These are phyloP conservation scores for Lerista edwardsae DNA, from an alignment of 2,797 vertebrate genomes.

Conservation along the genomic window DNA sequence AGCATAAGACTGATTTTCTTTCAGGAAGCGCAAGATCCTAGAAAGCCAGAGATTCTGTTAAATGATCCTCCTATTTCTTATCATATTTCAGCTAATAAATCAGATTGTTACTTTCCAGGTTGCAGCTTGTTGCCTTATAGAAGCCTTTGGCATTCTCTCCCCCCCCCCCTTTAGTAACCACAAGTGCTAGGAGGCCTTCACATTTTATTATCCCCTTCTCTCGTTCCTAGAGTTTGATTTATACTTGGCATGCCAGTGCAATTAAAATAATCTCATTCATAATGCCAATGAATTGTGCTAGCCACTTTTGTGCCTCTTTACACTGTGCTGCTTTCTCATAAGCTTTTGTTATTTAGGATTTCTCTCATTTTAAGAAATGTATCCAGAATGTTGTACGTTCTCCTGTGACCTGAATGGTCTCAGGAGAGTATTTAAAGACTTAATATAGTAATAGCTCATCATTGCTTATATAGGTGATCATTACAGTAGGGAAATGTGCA, in stretches of 20 bases:
- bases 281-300: background rate
- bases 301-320: background rate
- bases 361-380: background rate
- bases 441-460: background rate
- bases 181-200: background rate
- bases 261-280: background rate
- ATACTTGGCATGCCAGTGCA: background rate
- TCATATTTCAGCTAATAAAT: background rate
- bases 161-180: background rate
- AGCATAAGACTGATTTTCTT: too few species aligned
- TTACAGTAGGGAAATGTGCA: background rate
- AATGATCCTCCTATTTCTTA: background rate
- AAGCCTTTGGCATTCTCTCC: background rate
- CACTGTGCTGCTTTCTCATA: background rate
- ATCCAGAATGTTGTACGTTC: background rate
- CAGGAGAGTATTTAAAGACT: constrained; percentile 18
- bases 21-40: too few species aligned
- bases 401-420: background rate
- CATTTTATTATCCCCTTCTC: background rate
- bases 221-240: background rate
- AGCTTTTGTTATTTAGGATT: background rate
- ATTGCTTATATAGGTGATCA: background rate
- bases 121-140: background rate
- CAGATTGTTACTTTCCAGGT: background rate
- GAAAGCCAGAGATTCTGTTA: background rate